Percentiles rank a stretch among this genome's conserved stretches.
Evolutionary conservation across 1,140 invertebrate species (phyloP).

Genomic region (Stenopsyche tienmushanensis): DNA sequence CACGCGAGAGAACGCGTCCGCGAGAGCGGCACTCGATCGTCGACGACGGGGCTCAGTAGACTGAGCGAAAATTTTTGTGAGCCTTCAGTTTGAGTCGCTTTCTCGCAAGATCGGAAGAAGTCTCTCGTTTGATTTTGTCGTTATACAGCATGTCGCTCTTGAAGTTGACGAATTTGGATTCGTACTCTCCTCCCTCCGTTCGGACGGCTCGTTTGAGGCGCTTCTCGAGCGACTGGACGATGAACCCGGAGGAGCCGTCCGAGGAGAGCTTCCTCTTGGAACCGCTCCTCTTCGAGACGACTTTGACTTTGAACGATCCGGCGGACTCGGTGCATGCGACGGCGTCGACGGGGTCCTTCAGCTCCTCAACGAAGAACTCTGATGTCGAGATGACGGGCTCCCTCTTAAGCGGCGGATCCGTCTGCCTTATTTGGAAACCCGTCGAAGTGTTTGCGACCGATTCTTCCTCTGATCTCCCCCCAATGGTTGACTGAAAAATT

Average conservation of each 20-base stretch:
- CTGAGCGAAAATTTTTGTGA: too few relatives aligned
- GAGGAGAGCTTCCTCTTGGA: not conserved
- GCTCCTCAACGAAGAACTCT: not conserved
- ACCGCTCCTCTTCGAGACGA: not conserved
- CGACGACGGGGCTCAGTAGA: too few relatives aligned
- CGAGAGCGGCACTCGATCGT: too few relatives aligned
- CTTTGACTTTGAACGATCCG: not conserved
- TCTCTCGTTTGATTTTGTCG: slow-evolving; percentile 2
- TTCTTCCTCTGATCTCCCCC: too few relatives aligned
- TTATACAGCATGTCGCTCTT: slow-evolving; percentile 7
- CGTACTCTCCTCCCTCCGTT: not conserved
- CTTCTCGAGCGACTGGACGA: not conserved
- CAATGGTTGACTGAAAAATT: too few relatives aligned
- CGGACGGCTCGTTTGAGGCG: not conserved
- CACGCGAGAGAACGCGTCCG: too few relatives aligned
- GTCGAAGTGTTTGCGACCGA: not conserved
- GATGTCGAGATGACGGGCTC: slow-evolving; percentile 7
- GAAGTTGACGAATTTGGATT: slow-evolving; percentile 5
- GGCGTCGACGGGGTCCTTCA: not conserved
- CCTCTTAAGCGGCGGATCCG: not conserved
- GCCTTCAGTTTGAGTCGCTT: slow-evolving; percentile 2
- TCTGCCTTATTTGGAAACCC: not conserved
- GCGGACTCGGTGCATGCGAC: not conserved
- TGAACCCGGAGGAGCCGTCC: slow-evolving; percentile 5
- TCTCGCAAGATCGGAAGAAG: not conserved